phyloP scores from a whole-genome alignment of 2,888 invertebrate species.

The Scrobipalpa costella region DNA sequence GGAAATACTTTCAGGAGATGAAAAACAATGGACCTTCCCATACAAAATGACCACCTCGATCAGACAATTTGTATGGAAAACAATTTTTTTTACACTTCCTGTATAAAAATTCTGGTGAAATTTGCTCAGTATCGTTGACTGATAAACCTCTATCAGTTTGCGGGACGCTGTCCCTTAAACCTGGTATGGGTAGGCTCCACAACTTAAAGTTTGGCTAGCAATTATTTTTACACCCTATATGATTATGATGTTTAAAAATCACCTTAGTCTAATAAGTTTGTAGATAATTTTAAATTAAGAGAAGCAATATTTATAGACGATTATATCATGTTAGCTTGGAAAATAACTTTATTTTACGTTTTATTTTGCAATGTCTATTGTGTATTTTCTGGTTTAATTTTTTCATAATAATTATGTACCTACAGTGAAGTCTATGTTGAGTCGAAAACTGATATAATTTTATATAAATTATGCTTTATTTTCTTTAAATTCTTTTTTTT shows the following conservation, averaged over 20 bases:
- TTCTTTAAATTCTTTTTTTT: slow-evolving; percentile 6
- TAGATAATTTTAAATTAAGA: slow-evolving; percentile 32
- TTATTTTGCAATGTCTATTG: slow-evolving; percentile 46
- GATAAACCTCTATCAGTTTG: too few relatives aligned
- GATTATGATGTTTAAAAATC: background rate
- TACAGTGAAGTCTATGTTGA: slow-evolving; percentile 7
- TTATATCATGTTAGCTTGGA: slow-evolving; percentile 44
- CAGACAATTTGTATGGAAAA: too few relatives aligned
- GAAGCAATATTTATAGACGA: slow-evolving; percentile 49
- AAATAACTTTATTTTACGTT: slow-evolving; percentile 50
- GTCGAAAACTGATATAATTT: slow-evolving; percentile 19
- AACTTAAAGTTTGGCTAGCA: too few relatives aligned
- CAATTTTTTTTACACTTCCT: too few relatives aligned
- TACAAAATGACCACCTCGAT: too few relatives aligned
- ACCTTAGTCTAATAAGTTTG: background rate
- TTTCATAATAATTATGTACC: background rate
- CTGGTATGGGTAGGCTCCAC: too few relatives aligned
- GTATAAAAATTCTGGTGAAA: too few relatives aligned
- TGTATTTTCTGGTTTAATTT: slow-evolving; percentile 20
- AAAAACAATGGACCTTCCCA: too few relatives aligned
- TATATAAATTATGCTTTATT: background rate
- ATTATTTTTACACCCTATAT: too few relatives aligned
- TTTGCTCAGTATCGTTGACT: too few relatives aligned
- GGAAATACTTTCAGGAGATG: too few relatives aligned
- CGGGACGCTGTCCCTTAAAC: too few relatives aligned